Evolutionary conservation across 2,797 vertebrate genomes (phyloP).

Genomic region (Sebastiscus tertius): DNA sequence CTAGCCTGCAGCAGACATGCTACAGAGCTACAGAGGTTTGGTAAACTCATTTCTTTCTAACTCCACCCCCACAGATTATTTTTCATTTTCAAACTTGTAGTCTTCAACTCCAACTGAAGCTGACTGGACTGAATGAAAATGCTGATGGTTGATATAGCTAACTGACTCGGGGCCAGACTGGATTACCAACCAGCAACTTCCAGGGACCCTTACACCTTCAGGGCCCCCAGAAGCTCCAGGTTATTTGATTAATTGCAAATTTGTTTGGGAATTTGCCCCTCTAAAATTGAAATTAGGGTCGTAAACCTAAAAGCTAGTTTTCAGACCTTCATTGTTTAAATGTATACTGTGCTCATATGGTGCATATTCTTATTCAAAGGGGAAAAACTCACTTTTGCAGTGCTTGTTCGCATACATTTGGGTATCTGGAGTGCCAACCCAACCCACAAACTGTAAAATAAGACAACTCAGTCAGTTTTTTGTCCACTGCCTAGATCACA

Average conservation of each 20-base stretch:
- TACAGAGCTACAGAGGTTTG: neutral
- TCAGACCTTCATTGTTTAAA: neutral
- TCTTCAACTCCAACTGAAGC: neutral
- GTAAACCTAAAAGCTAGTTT: neutral
- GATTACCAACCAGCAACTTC: neutral
- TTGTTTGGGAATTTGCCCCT: too few species aligned
- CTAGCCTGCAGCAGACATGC: neutral
- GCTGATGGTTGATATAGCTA: neutral
- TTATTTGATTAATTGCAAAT: neutral
- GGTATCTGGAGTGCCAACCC: too few species aligned
- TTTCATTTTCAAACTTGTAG: too few species aligned
- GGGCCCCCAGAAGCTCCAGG: neutral
- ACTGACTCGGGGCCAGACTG: neutral
- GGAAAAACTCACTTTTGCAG: too few species aligned
- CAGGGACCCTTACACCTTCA: neutral
- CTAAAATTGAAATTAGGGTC: neutral
- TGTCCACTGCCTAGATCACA: too few species aligned
- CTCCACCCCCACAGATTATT: neutral
- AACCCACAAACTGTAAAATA: too few species aligned
- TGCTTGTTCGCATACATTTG: too few species aligned
- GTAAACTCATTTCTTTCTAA: neutral
- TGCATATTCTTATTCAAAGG: neutral
- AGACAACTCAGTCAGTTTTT: too few species aligned
- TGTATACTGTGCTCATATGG: neutral
- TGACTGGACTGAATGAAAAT: neutral